Base-by-base conservation (phyloP, 2,888 invertebrate species). In the Synergus laeviventris region DNA sequence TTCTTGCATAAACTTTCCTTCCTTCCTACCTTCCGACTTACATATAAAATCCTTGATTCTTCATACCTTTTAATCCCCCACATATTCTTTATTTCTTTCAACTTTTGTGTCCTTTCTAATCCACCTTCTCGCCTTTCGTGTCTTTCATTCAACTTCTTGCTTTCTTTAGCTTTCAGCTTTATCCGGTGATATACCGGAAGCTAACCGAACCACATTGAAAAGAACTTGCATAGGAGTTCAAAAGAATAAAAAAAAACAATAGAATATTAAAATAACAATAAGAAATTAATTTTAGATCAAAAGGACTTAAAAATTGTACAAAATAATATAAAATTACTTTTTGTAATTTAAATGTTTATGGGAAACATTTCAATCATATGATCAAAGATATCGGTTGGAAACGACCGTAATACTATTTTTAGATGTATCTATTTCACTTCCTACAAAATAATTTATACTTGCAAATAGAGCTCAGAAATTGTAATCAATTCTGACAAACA, bases 1-100 rank as follows among this genome's bases (percentile, higher is more conserved):
- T 36, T 56, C 78, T 73, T 78, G 74, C 39, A 54, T 70, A 24
- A 74, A 38, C 74, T 73, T 74, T 62, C 54, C 60, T 61, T 61
- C 62, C 45, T 64, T 73, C 7, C 59, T 56, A 21, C 73, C 64
- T 74, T 74, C 73, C 59, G 36, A 36, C 74, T 59, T 75, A 14
- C 62, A 56, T 56, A 21, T 56, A n/a, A n/a, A 49, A n/a, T 49
- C 49, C 9, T 49, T 49, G 8, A n/a, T 49, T 49, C 49, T 49
- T 49, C 2, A 49, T n/a, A 45, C 42, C 42, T 45, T 64, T 64
- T 42, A 64, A 64, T 64, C 39, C 14, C 21, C 18, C 21, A 59
- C 59, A 11, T 11, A 39, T 64, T 61, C 16, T 4, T n/a, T 31
- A 16, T 62, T n/a, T 36, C 24, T 16, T 54, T 54, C 54, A 54